phyloP scores from a whole-genome alignment of 1,140 invertebrate species.

The Tetraneura akinire region DNA sequence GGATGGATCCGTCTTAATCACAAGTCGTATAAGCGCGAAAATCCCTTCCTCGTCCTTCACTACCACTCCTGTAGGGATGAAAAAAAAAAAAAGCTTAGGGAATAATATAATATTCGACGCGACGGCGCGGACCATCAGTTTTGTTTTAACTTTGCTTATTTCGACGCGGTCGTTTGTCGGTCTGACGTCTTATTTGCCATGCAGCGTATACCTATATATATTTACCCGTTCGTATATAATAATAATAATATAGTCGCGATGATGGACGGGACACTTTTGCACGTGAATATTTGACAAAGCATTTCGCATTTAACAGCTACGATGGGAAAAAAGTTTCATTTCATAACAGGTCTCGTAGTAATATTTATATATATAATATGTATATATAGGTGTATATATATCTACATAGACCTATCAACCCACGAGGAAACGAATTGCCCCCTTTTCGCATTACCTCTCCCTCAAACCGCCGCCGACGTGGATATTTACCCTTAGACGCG shows the following conservation, averaged over 20 bases:
- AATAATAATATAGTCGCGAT: background rate
- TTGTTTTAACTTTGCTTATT: constrained; percentile 48
- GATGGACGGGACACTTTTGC: constrained; percentile 9
- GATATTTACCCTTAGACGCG: too few species aligned
- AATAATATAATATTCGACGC: background rate
- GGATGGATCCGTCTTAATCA: background rate
- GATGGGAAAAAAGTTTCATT: constrained; percentile 42
- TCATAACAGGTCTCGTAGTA: constrained; percentile 9
- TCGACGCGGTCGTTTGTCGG: constrained; percentile 44
- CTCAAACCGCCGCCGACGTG: too few species aligned
- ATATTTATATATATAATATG: too few species aligned
- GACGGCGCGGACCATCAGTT: background rate
- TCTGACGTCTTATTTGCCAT: background rate
- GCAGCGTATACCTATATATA: too few species aligned
- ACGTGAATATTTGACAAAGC: constrained; percentile 43
- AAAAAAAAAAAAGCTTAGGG: background rate
- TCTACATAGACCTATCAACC: background rate
- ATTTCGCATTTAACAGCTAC: constrained; percentile 37
- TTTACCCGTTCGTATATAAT: too few species aligned
- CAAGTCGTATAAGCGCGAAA: background rate
- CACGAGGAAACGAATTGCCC: background rate
- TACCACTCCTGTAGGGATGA: too few species aligned
- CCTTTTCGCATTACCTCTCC: too few species aligned
- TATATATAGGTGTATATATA: too few species aligned
- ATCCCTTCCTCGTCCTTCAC: background rate